These are phyloP conservation scores for Chionodraco myersi DNA, from an alignment of 2,113 vertebrate species.

Conservation along the genomic window DNA sequence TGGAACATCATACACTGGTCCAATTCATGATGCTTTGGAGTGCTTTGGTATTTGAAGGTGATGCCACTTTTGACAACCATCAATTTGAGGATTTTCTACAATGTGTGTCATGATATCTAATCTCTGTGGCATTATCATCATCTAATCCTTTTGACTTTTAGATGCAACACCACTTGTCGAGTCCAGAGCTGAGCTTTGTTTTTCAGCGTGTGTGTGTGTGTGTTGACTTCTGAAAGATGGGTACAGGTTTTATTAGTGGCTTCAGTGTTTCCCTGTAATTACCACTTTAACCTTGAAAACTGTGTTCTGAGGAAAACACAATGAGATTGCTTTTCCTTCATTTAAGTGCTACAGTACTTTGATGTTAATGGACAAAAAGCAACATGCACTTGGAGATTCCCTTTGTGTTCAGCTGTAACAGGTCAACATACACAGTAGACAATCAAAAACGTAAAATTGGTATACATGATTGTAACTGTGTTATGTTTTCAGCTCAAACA, in stretches of 20 bases:
- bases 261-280: conserved; percentile 41
- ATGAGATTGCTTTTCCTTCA: conserved; percentile 37
- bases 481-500: conserved; percentile 2
- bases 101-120: conserved; percentile 48
- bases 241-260: conserved; percentile 11
- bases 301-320: conserved; percentile 35
- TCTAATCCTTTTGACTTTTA: conserved; percentile 61
- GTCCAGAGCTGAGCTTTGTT: conserved; percentile 13
- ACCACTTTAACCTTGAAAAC: conserved; percentile 46
- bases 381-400: not conserved
- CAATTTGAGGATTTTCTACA: conserved; percentile 44
- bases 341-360: conserved; percentile 14
- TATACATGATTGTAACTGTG: not conserved
- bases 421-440: not conserved
- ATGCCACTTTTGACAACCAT: conserved; percentile 4
- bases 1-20: conserved; percentile 1
- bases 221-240: conserved; percentile 19
- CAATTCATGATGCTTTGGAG: not conserved
- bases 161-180: conserved; percentile 30
- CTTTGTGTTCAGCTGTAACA: not conserved
- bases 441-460: not conserved
- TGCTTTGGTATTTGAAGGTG: conserved; percentile 1
- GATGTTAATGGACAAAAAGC: conserved; percentile 17
- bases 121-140: conserved; percentile 43
- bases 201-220: not conserved